Conservation (phyloP, 2,888 invertebrate genomes). For the Marasmarcha lunaedactyla region DNA sequence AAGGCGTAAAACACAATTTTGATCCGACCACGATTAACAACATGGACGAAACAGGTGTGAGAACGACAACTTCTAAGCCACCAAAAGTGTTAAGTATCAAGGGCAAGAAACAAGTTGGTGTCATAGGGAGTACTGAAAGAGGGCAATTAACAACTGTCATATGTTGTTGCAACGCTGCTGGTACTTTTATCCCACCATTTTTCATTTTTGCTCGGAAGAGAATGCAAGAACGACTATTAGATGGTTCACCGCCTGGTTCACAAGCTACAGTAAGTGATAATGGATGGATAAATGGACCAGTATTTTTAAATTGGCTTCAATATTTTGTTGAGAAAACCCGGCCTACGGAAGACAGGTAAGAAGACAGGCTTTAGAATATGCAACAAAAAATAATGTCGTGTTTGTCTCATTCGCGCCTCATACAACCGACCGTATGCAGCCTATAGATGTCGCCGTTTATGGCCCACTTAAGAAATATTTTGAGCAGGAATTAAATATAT, state of each 20-base stretch:
- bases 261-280: conserved; percentile 13
- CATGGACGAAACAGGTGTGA: conserved; percentile 8
- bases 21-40: conserved; percentile 4
- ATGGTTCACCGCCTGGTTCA: conserved; percentile 18
- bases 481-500: conserved; percentile 5
- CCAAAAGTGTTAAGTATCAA: not conserved
- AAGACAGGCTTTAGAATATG: conserved; percentile 1
- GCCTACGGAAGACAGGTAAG: not conserved
- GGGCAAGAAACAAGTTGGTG: conserved; percentile 6
- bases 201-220: conserved; percentile 5
- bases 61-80: not conserved
- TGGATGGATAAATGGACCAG: conserved; percentile 16
- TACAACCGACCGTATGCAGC: conserved; percentile 1
- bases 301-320: conserved; percentile 17
- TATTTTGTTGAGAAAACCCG: conserved; percentile 9
- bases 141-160: conserved; percentile 4
- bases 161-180: conserved; percentile 13
- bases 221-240: conserved; percentile 15
- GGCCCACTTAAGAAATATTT: not conserved
- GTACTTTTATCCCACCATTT: conserved; percentile 17
- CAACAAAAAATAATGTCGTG: conserved; percentile 1
- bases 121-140: not conserved
- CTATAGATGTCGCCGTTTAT: conserved; percentile 4
- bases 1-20: conserved; percentile 5
- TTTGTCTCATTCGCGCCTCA: conserved; percentile 5